phyloP scores from a whole-genome alignment of 2,888 invertebrate genomes.

The Neria commutata region DNA sequence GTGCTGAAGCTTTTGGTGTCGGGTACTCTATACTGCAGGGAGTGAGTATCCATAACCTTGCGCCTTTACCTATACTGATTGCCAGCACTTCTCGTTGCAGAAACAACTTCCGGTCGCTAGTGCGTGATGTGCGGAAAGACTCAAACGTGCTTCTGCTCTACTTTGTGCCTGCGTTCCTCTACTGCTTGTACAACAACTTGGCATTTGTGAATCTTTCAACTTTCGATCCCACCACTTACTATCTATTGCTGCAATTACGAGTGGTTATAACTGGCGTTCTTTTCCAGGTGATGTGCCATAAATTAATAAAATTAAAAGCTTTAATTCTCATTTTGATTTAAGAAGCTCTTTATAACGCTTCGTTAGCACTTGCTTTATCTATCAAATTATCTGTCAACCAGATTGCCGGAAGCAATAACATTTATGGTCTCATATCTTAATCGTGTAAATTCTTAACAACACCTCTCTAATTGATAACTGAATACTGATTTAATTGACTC shows the following conservation, averaged over 20 bases:
- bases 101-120: slow-evolving; percentile 44
- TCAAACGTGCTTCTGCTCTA: slow-evolving; percentile 77
- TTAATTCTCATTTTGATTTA: too few species aligned
- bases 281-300: slow-evolving; percentile 80
- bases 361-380: too few species aligned
- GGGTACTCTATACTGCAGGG: slow-evolving; percentile 71
- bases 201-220: slow-evolving; percentile 87
- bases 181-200: slow-evolving; percentile 94
- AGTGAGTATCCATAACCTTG: slow-evolving; percentile 64
- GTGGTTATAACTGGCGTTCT: slow-evolving; percentile 91
- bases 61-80: background rate
- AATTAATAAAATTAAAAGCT: too few species aligned
- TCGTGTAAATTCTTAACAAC: too few species aligned
- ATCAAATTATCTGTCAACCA: too few species aligned
- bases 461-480: too few species aligned
- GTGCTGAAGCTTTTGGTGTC: slow-evolving; percentile 81
- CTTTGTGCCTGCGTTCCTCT: slow-evolving; percentile 88
- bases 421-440: too few species aligned
- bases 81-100: slow-evolving; percentile 24
- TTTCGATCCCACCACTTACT: slow-evolving; percentile 95
- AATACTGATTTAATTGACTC: too few species aligned
- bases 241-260: slow-evolving; percentile 84
- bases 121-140: slow-evolving; percentile 65
- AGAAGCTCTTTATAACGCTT: too few species aligned
- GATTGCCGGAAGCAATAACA: too few species aligned